Percentiles rank a stretch among this genome's conserved stretches.
Conservation (phyloP, 2,888 invertebrate species). For the Nomada ruficornis region DNA sequence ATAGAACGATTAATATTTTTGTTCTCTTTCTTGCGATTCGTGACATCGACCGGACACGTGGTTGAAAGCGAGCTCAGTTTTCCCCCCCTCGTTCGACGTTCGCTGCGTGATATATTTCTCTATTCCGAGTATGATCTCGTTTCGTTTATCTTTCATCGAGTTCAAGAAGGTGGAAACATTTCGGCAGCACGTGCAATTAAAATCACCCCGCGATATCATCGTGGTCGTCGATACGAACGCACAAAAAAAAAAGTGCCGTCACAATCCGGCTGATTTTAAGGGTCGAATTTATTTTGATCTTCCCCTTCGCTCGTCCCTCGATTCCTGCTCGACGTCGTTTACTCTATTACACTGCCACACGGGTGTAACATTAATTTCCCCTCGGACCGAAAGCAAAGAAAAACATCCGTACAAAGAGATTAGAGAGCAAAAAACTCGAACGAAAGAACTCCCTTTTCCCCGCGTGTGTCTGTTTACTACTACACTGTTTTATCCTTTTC, state of each 20-base stretch:
- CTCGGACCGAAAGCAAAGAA: background rate
- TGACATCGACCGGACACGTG: constrained; percentile 24
- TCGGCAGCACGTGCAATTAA: constrained; percentile 49
- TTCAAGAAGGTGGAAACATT: constrained; percentile 72
- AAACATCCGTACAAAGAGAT: constrained; percentile 23
- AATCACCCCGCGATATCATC: constrained; percentile 4
- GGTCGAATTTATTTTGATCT: background rate
- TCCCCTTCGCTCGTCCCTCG: background rate
- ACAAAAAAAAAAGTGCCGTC: constrained; percentile 30
- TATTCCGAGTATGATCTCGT: constrained; percentile 10
- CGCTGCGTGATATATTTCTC: constrained; percentile 35
- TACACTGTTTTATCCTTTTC: background rate
- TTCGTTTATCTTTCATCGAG: constrained; percentile 46
- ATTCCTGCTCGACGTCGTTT: background rate
- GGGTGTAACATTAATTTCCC: background rate
- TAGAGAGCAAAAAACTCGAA: constrained; percentile 12
- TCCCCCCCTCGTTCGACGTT: constrained; percentile 33
- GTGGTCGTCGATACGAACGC: background rate
- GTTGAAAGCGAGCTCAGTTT: constrained; percentile 10
- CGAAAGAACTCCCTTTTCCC: constrained; percentile 53
- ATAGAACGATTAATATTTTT: background rate
- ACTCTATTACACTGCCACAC: background rate
- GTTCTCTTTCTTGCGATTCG: background rate
- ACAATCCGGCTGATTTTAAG: constrained; percentile 51
- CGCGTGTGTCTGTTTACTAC: background rate